Evolutionary conservation across 2,113 vertebrate species (phyloP).

Genomic region (Prunella himalayana): DNA sequence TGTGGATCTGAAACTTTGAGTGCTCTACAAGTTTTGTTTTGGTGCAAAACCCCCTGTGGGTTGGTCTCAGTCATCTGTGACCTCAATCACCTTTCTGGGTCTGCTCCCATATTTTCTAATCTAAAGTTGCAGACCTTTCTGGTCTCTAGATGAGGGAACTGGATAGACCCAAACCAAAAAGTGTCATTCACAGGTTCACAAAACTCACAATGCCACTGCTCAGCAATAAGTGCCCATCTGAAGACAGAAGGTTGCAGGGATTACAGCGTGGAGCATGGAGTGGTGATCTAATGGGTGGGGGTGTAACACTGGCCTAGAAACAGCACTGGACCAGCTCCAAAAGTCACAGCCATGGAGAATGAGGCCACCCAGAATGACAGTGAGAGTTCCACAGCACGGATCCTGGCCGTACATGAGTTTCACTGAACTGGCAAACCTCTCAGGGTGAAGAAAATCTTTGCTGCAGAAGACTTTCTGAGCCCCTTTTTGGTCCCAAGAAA

Average conservation of each 20-base stretch:
- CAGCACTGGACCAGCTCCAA: background rate
- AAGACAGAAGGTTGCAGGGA: background rate
- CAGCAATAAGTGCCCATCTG: background rate
- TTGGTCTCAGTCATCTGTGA: background rate
- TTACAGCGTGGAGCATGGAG: background rate
- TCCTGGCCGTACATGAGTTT: background rate
- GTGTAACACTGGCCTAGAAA: background rate
- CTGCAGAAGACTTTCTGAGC: background rate
- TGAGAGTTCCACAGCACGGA: background rate
- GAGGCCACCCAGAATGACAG: background rate
- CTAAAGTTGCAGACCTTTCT: background rate
- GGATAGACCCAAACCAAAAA: background rate
- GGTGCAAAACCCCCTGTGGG: background rate
- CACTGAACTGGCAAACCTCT: background rate
- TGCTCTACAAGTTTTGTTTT: background rate
- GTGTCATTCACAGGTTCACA: background rate
- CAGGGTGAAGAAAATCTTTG: background rate
- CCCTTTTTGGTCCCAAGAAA: background rate
- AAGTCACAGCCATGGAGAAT: background rate
- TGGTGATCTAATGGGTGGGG: background rate
- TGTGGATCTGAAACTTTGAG: background rate
- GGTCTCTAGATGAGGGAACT: background rate
- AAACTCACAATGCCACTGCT: background rate
- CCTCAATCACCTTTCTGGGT: background rate
- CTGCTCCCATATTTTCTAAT: background rate